A percentile compares a stretch with the other conserved stretches of the same genome.
phyloP scores from a whole-genome alignment of 2,113 vertebrate genomes.

The Larimichthys crocea region DNA sequence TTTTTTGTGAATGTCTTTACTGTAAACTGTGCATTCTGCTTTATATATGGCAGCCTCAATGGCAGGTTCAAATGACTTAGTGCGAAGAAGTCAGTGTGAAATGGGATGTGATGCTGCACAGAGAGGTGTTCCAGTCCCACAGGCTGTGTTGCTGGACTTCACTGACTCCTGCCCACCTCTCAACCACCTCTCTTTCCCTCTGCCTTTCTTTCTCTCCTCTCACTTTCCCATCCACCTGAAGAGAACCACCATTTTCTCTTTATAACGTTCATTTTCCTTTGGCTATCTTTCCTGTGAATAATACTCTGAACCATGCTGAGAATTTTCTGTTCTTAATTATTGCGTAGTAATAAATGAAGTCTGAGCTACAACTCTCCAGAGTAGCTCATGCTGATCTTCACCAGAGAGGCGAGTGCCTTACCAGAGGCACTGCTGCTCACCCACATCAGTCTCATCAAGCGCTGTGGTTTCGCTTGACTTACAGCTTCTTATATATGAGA shows the following conservation, averaged over 20 bases:
- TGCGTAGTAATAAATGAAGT: conserved; percentile 65
- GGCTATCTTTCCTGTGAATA: conserved; percentile 46
- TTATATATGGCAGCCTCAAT: conserved; percentile 33
- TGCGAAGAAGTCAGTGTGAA: conserved; percentile 68
- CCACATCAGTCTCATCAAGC: conserved; percentile 64
- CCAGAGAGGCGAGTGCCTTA: conserved; percentile 57
- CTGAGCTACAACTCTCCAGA: conserved; percentile 52
- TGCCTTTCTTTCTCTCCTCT: conserved; percentile 16
- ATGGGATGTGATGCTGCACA: conserved; percentile 65
- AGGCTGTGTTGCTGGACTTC: conserved; percentile 52
- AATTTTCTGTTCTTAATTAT: conserved; percentile 71
- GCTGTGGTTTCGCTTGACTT: conserved; percentile 62
- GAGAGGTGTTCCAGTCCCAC: conserved; percentile 67
- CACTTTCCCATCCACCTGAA: conserved; percentile 11
- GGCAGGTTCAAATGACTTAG: conserved; percentile 47
- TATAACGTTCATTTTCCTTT: conserved; percentile 46
- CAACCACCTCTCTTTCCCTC: conserved; percentile 20
- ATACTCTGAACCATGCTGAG: conserved; percentile 54
- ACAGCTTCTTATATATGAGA: conserved; percentile 57
- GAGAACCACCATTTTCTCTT: conserved; percentile 36
- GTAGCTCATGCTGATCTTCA: conserved; percentile 62
- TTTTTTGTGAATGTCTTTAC: conserved; percentile 1
- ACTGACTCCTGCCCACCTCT: conserved; percentile 39
- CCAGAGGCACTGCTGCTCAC: conserved; percentile 68
- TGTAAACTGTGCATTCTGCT: conserved; percentile 30